These are phyloP conservation scores for Pammene aurita DNA, from an alignment of 2,888 invertebrate genomes.

Conservation along the genomic window DNA sequence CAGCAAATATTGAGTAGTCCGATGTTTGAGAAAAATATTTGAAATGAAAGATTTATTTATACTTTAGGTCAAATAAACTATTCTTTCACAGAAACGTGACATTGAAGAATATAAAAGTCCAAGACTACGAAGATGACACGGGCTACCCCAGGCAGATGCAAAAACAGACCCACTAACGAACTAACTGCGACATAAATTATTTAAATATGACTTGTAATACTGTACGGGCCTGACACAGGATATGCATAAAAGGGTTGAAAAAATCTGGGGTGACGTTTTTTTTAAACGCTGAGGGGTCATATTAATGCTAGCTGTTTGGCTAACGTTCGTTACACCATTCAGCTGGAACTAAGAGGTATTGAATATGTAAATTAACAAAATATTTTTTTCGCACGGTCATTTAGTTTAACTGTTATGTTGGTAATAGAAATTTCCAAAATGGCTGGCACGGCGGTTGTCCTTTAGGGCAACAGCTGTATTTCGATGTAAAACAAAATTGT, in stretches of 20 bases:
- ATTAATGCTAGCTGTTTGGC: conserved; percentile 59
- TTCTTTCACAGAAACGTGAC: too few species aligned
- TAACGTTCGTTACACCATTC: conserved; percentile 67
- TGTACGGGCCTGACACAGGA: conserved; percentile 75
- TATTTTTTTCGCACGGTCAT: conserved; percentile 70
- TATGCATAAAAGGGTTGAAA: conserved; percentile 81
- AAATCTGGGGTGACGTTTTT: conserved; percentile 75
- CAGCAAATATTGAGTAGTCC: too few species aligned
- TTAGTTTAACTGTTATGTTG: conserved; percentile 41
- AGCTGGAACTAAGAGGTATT: conserved; percentile 62
- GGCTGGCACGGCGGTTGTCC: neutral
- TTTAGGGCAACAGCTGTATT: conserved; percentile 5
- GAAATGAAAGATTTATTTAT: too few species aligned
- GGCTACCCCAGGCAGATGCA: conserved; percentile 67
- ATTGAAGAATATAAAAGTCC: neutral
- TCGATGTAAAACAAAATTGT: neutral
- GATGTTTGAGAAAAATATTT: too few species aligned
- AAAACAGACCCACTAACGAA: conserved; percentile 66
- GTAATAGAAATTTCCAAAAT: conserved; percentile 18
- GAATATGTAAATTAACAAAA: conserved; percentile 65
- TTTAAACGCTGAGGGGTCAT: conserved; percentile 65
- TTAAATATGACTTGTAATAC: conserved; percentile 82
- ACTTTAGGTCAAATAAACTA: neutral
- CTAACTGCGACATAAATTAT: conserved; percentile 75
- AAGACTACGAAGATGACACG: conserved; percentile 15